Percentiles rank a stretch among this genome's conserved stretches.
Conservation (phyloP, 1,140 invertebrate genomes). For the Drosophila burlai region DNA sequence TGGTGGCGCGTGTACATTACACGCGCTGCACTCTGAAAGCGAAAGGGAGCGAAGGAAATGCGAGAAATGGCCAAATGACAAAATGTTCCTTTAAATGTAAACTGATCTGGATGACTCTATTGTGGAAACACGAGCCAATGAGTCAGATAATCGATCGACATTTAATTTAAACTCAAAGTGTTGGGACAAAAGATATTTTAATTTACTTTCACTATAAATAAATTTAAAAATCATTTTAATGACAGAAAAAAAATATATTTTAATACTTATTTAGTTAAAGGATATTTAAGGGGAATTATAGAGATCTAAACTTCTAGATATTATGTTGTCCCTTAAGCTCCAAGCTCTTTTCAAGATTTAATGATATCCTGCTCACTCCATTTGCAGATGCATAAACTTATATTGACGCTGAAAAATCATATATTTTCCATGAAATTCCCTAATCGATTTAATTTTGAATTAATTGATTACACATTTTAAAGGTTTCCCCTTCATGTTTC, state of each 20-base stretch:
- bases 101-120: neutral
- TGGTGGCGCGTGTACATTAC: conserved; percentile 80
- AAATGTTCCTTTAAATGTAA: neutral
- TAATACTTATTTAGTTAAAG: too few relatives aligned
- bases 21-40: conserved; percentile 67
- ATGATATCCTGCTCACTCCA: neutral
- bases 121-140: conserved; percentile 1
- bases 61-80: conserved; percentile 10
- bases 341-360: too few relatives aligned
- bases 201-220: too few relatives aligned
- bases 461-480: neutral
- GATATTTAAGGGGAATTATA: too few relatives aligned
- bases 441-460: neutral
- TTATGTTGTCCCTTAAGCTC: too few relatives aligned
- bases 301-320: too few relatives aligned
- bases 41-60: conserved; percentile 34
- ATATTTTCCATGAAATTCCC: neutral
- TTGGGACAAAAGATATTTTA: too few relatives aligned
- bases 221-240: too few relatives aligned
- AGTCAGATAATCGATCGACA: neutral
- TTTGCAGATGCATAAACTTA: neutral
- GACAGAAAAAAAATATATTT: too few relatives aligned
- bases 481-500: neutral
- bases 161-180: neutral
- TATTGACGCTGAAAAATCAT: neutral